phyloP scores from a whole-genome alignment of 2,797 vertebrate genomes.

The Phataginus tricuspis region DNA sequence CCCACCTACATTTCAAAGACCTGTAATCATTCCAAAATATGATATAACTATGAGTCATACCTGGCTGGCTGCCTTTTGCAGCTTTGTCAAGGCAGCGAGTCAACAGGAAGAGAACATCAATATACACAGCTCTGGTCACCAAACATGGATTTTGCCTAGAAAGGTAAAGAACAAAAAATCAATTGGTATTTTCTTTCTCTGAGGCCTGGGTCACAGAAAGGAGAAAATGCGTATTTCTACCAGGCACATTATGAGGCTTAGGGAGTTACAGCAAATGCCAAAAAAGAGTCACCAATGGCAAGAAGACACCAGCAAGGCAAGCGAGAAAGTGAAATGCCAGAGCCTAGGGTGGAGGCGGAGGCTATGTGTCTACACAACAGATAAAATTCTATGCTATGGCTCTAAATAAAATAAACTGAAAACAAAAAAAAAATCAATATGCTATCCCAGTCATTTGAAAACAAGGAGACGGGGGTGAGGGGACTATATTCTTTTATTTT shows the following conservation, averaged over 20 bases:
- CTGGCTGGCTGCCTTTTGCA: conserved; percentile 76
- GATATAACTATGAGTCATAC: conserved; percentile 67
- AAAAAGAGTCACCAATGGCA: background rate
- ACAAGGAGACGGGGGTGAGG: background rate
- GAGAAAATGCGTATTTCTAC: background rate
- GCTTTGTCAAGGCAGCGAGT: conserved; percentile 83
- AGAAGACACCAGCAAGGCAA: background rate
- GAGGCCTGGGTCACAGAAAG: background rate
- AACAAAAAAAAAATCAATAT: conserved; percentile 1
- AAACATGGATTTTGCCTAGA: conserved; percentile 92
- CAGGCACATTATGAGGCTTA: background rate
- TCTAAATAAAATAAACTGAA: conserved; percentile 16
- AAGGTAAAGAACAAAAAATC: conserved; percentile 67
- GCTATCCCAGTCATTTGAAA: background rate
- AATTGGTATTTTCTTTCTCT: conserved; percentile 6
- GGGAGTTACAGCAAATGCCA: background rate
- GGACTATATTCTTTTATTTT: background rate
- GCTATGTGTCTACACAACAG: background rate
- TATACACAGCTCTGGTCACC: conserved; percentile 93
- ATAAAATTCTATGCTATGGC: background rate
- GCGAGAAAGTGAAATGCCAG: background rate
- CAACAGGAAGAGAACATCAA: conserved; percentile 91
- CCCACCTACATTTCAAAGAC: conserved; percentile 23
- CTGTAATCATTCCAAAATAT: background rate
- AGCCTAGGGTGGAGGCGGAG: background rate